Conservation (phyloP, 2,113 vertebrate genomes). For the Machaerirhynchus nigripectus region DNA sequence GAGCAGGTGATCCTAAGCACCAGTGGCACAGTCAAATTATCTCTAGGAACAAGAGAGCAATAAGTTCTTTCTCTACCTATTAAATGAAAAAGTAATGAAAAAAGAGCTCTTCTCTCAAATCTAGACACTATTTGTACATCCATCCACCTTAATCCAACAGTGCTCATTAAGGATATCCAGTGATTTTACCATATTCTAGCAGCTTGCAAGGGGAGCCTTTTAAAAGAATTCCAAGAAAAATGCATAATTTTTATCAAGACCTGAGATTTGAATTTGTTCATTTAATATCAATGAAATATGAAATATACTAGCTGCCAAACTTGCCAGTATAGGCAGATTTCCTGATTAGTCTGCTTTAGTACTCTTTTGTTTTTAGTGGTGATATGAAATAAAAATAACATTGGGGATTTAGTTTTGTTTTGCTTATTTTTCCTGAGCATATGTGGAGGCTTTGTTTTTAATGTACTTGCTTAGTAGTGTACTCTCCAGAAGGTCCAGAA, state of each 20-base stretch:
- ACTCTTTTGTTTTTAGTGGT: neutral
- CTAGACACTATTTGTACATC: neutral
- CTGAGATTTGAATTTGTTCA: neutral
- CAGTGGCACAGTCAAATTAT: neutral
- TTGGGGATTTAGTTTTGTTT: neutral
- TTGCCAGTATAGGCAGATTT: neutral
- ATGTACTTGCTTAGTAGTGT: neutral
- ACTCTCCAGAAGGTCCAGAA: conserved; percentile 25
- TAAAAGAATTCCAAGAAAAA: neutral
- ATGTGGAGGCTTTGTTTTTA: neutral
- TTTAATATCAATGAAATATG: neutral
- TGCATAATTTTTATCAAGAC: neutral
- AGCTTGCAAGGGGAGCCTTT: neutral
- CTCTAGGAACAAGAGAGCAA: neutral
- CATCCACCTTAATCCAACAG: neutral
- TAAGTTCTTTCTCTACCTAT: neutral
- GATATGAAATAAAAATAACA: neutral
- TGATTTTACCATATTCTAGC: neutral
- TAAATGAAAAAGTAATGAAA: neutral
- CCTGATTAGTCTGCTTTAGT: neutral
- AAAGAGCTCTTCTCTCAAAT: neutral
- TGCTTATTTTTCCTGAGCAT: conserved; percentile 1
- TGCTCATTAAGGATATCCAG: neutral
- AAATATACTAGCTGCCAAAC: neutral
- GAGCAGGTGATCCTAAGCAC: neutral